These are phyloP conservation scores for Artibeus jamaicensis DNA, from an alignment of 2,797 vertebrate genomes.

Conservation along the genomic window DNA sequence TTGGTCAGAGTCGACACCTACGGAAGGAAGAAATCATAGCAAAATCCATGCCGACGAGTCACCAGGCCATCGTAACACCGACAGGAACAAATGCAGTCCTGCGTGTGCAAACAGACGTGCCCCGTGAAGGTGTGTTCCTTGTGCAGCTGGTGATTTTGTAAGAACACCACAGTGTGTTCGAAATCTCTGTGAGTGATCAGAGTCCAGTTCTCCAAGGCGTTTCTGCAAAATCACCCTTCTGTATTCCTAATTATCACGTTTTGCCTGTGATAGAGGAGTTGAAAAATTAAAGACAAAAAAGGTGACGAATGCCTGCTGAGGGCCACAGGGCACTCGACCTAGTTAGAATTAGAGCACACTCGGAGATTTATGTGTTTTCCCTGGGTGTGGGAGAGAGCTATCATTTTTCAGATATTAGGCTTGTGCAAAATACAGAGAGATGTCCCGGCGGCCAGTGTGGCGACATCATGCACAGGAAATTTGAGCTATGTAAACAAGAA, in stretches of 20 bases:
- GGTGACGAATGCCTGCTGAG: background rate
- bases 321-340: background rate
- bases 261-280: background rate
- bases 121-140: fast-evolving
- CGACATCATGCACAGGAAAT: fast-evolving
- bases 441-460: fast-evolving
- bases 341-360: background rate
- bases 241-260: constrained; percentile 51
- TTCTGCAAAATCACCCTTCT: background rate
- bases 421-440: background rate
- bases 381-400: background rate
- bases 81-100: fast-evolving
- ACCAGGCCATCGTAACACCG: fast-evolving
- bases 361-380: background rate
- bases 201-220: background rate
- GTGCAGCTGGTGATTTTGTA: background rate
- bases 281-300: constrained; percentile 33
- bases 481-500: background rate
- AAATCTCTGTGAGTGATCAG: background rate
- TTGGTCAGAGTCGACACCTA: background rate
- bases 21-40: background rate
- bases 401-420: constrained; percentile 11
- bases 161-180: background rate
- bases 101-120: fast-evolving
- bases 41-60: background rate